Conservation (phyloP, 2,797 vertebrate genomes). For the Spheniscus humboldti region DNA sequence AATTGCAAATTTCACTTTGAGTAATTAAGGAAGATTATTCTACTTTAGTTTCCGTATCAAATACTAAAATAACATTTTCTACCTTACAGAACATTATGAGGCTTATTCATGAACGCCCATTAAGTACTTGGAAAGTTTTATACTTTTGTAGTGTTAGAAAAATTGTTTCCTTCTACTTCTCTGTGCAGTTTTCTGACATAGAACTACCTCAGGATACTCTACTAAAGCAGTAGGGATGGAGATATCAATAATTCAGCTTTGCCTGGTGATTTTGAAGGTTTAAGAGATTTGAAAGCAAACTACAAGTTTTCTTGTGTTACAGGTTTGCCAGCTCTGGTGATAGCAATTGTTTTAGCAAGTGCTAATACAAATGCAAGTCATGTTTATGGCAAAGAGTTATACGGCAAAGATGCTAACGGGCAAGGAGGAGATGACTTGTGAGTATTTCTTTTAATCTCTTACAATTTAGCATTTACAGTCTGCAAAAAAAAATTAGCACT, state of each 20-base stretch:
- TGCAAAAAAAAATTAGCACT: background rate
- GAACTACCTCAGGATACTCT: background rate
- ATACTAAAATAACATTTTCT: background rate
- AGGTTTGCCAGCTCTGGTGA: constrained; percentile 88
- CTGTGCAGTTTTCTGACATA: background rate
- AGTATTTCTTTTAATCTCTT: constrained; percentile 68
- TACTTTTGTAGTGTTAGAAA: background rate
- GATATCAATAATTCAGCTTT: background rate
- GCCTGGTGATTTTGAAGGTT: background rate
- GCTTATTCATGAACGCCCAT: background rate
- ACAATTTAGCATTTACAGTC: background rate
- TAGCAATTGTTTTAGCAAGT: constrained; percentile 81
- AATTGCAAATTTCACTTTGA: background rate
- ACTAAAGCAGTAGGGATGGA: background rate
- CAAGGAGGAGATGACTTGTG: constrained; percentile 85
- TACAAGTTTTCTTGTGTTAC: constrained; percentile 31
- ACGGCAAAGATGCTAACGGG: constrained; percentile 65
- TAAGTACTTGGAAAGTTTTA: background rate
- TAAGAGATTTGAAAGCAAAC: background rate
- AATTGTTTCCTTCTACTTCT: background rate
- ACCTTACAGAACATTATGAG: background rate
- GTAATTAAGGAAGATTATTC: background rate
- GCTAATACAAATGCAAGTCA: constrained; percentile 68
- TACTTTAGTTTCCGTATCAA: background rate
- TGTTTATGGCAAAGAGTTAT: constrained; percentile 79